Conservation (phyloP, 2,888 invertebrate species). For the Nasonia oneida region DNA sequence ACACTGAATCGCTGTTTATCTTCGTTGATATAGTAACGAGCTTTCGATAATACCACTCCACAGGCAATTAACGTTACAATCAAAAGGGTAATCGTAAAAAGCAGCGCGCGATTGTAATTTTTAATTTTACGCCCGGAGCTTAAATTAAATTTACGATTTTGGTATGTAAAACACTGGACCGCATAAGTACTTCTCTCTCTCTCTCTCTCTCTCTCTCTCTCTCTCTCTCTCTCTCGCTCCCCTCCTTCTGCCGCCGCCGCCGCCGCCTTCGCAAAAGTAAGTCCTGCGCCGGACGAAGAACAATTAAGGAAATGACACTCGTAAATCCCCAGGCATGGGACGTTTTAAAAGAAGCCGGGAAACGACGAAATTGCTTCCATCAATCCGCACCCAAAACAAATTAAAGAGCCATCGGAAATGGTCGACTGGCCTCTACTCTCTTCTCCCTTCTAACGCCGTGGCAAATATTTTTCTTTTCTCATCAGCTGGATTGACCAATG, state of each 20-base stretch:
- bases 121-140: slow-evolving; percentile 35
- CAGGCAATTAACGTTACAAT: slow-evolving; percentile 5
- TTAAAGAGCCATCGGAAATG: slow-evolving; percentile 70
- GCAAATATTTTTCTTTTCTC: slow-evolving; percentile 47
- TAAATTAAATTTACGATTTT: slow-evolving; percentile 58
- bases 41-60: neutral
- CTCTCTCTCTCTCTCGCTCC: slow-evolving; percentile 30
- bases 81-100: slow-evolving; percentile 26
- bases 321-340: slow-evolving; percentile 71
- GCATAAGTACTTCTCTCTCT: slow-evolving; percentile 67
- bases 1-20: neutral
- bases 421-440: slow-evolving; percentile 7
- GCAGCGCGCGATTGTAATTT: slow-evolving; percentile 20
- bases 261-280: slow-evolving; percentile 67
- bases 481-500: neutral
- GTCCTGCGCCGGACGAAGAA: slow-evolving; percentile 66
- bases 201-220: slow-evolving; percentile 4
- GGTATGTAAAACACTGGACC: slow-evolving; percentile 62
- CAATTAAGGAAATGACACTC: slow-evolving; percentile 75
- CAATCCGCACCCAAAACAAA: slow-evolving; percentile 74
- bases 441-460: neutral
- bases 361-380: slow-evolving; percentile 76
- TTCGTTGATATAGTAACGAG: neutral
- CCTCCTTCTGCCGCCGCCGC: neutral
- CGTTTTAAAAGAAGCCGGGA: slow-evolving; percentile 68